phyloP scores from a whole-genome alignment of 2,113 vertebrate species.

The Orycteropus afer region DNA sequence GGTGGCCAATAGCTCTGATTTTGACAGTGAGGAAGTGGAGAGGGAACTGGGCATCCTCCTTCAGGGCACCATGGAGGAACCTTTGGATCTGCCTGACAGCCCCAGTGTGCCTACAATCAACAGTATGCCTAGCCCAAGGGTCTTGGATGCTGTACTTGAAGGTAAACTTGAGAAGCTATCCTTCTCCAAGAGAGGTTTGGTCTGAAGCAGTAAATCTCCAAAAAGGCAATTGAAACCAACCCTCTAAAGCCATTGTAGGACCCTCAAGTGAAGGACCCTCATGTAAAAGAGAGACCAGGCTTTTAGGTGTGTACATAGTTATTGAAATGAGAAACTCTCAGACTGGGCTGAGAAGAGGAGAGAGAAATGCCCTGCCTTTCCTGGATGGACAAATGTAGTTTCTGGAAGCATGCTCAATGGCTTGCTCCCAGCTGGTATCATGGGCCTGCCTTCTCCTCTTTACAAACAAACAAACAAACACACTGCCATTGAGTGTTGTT shows the following conservation, averaged over 20 bases:
- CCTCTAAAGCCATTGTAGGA: conserved; percentile 82
- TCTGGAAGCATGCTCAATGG: conserved; percentile 61
- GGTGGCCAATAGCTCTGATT: conserved; percentile 87
- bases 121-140: conserved; percentile 76
- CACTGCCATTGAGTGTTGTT: no score
- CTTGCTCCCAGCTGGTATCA: conserved; percentile 77
- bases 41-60: conserved; percentile 93
- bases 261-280: conserved; percentile 77
- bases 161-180: conserved; percentile 86
- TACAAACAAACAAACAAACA: no score
- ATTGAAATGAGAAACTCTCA: conserved; percentile 74
- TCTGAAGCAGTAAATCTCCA: conserved; percentile 82
- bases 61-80: conserved; percentile 86
- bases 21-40: conserved; percentile 93
- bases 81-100: conserved; percentile 84
- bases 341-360: conserved; percentile 62
- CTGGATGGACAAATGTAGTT: conserved; percentile 58
- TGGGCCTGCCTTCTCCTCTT: conserved; percentile 78
- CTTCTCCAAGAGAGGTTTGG: conserved; percentile 81
- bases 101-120: conserved; percentile 84
- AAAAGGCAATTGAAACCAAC: conserved; percentile 86
- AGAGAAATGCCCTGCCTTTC: conserved; percentile 11
- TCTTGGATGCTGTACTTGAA: conserved; percentile 87
- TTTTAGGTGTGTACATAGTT: conserved; percentile 77
- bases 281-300: conserved; percentile 67